phyloP scores from a whole-genome alignment of 2,888 invertebrate species.

The Idaea aversata region DNA sequence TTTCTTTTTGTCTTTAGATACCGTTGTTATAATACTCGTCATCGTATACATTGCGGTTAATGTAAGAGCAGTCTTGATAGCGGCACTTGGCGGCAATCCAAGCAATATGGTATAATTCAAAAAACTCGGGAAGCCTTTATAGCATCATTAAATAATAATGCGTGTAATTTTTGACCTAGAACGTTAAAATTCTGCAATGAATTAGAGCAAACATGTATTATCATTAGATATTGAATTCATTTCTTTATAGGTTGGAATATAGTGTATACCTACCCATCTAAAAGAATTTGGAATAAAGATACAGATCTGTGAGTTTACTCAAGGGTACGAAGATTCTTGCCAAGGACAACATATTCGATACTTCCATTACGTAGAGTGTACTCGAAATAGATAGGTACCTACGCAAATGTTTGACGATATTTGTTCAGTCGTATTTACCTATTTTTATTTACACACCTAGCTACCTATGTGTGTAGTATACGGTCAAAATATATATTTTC shows the following conservation, averaged over 20 bases:
- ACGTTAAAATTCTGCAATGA: conserved; percentile 2
- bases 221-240: background rate
- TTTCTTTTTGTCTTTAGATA: conserved; percentile 34
- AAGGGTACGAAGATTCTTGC: background rate
- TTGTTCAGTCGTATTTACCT: background rate
- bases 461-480: background rate
- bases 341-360: background rate
- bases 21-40: conserved; percentile 44
- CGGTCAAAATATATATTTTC: conserved; percentile 20
- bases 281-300: background rate
- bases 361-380: background rate
- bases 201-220: background rate
- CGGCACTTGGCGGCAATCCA: conserved; percentile 54
- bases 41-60: conserved; percentile 36
- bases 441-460: background rate
- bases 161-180: conserved; percentile 16
- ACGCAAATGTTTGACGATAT: background rate
- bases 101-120: conserved; percentile 47
- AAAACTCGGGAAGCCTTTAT: conserved; percentile 39
- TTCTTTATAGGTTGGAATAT: too few species aligned
- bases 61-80: conserved; percentile 39
- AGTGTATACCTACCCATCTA: background rate
- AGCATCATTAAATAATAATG: conserved; percentile 31
- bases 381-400: background rate
- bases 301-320: background rate